Evolutionary conservation across 2,888 invertebrate species (phyloP).

Genomic region (Allophyes oxyacanthae): DNA sequence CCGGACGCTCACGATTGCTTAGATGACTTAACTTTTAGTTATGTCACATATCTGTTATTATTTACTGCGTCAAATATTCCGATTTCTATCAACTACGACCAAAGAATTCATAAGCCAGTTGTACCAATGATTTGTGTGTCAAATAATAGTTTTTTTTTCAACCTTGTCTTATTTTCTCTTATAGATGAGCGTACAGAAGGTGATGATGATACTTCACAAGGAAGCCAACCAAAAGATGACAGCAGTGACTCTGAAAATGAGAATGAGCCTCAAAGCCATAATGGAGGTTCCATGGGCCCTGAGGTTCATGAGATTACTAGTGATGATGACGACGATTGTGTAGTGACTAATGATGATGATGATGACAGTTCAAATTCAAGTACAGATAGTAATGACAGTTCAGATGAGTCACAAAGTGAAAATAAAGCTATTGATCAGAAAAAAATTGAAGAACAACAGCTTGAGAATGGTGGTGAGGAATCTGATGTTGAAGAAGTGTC

Average conservation of each 20-base stretch:
- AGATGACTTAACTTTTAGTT: conserved; percentile 56
- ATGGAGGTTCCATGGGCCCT: conserved; percentile 78
- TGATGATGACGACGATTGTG: conserved; percentile 89
- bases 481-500: conserved; percentile 88
- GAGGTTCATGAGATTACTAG: conserved; percentile 89
- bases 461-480: conserved; percentile 85
- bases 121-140: conserved; percentile 20
- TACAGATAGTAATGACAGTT: conserved; percentile 88
- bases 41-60: conserved; percentile 34
- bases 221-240: conserved; percentile 84
- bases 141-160: conserved; percentile 9
- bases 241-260: conserved; percentile 83
- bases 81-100: conserved; percentile 35
- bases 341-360: conserved; percentile 85
- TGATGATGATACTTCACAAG: conserved; percentile 86
- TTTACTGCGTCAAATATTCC: conserved; percentile 26
- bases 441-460: conserved; percentile 85
- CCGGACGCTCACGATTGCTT: conserved; percentile 63
- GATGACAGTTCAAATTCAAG: conserved; percentile 89
- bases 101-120: conserved; percentile 13
- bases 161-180: conserved; percentile 47
- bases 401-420: conserved; percentile 88
- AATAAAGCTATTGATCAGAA: conserved; percentile 85
- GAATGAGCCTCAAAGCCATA: conserved; percentile 80
- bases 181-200: conserved; percentile 86